Evolutionary conservation across 2,797 vertebrate species (phyloP), one percentile per base, ranked within the genome.

Genomic region (Telmatherina bonti): DNA sequence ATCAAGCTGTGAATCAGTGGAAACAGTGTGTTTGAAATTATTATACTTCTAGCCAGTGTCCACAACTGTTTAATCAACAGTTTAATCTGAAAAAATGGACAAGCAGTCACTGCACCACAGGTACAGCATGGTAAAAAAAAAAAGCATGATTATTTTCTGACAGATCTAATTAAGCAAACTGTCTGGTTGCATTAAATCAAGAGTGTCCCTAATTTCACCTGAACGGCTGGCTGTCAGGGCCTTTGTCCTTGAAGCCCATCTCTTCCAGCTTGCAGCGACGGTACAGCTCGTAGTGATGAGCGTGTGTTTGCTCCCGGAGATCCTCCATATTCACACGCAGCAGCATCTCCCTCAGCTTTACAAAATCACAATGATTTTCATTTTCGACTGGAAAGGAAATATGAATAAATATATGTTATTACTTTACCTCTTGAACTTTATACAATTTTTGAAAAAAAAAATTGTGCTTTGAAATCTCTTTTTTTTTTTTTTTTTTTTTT

Each of bases 311-410:
- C 76, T 99, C 97, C 0, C 96, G 89, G 15, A 99, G 96, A 54
- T 99, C 98, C 88, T 99, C 96, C 97, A 98, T 99, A 89, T 99
- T 99, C 24, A 99, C 97, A 0, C 97, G 94, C 30, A 99, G 95
- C 67, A 99, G 86, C 98, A 99, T 99, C 75, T 99, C 97, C 76
- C 97, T 91, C 76, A 99, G 95, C 77, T 99, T 98, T 87, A 99
- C 96, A 29, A 99, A 98, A 90, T 99, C 98, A 73, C 97, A 98
- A 81, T 99, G 98, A 52, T 93, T 97, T 87, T 99, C 97, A 0
- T 99, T 99, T 91, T 99, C 98, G 85, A 99, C 98, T 99, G 80
- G 16, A 27, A 62, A n/a, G 47, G 65, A 75, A 45, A 63, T 38
- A 51, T 1, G 7, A 24, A n/a, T 47, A 31, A n/a, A n/a, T 67